Evolutionary conservation across 53 echinoderm and acorn worm species (phyloP).

Genomic region (Zoroaster sp.): DNA sequence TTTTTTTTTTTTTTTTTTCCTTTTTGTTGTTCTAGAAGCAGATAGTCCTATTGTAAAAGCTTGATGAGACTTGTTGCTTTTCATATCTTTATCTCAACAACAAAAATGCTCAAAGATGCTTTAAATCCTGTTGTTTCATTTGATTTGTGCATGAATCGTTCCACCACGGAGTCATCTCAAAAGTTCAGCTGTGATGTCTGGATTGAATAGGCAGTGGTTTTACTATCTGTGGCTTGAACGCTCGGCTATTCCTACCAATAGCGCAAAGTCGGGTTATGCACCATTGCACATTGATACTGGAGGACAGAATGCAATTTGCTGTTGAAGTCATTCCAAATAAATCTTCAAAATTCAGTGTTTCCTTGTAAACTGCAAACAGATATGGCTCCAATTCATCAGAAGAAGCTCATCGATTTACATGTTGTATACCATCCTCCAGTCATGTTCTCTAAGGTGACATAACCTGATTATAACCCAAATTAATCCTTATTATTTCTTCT

Average conservation of each 20-base stretch:
- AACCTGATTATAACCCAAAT: background rate
- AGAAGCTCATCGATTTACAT: no score
- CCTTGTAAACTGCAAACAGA: no score
- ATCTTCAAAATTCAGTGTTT: no score
- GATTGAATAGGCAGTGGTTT: background rate
- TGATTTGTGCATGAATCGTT: constrained; percentile 4
- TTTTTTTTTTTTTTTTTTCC: background rate
- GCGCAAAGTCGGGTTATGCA: background rate
- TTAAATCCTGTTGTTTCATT: background rate
- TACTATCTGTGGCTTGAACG: no score
- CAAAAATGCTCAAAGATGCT: background rate
- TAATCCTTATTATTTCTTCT: constrained; percentile 10
- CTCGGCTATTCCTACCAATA: no score
- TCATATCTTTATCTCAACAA: background rate
- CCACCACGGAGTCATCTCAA: constrained; percentile 21
- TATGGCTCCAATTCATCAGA: no score
- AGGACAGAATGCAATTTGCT: no score
- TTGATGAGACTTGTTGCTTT: background rate
- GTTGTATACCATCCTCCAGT: background rate
- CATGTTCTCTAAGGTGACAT: background rate
- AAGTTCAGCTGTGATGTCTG: constrained; percentile 22
- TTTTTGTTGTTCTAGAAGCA: background rate
- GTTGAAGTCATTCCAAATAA: no score
- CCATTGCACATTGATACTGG: background rate
- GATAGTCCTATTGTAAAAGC: background rate